Evolutionary conservation across 2,888 invertebrate genomes (phyloP), one percentile per base, ranked within the genome.

Genomic region (Operophtera brumata): DNA sequence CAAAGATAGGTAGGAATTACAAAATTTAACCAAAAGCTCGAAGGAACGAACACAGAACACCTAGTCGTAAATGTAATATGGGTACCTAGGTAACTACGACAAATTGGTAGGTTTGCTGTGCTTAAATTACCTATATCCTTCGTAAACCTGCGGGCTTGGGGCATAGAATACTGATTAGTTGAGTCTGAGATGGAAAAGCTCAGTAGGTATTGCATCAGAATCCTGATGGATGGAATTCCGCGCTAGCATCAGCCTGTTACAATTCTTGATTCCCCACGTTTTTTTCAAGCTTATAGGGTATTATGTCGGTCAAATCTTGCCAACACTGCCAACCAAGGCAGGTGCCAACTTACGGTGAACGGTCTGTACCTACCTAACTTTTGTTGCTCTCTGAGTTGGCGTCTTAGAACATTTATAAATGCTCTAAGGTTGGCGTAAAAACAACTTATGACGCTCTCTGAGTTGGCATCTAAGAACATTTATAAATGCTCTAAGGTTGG

Each of bases 121-220:
- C 20, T 5, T 39, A 45, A 43, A n/a, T n/a, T n/a, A n/a, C n/a
- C 40, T 45, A 35, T 28, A 44, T 28, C 26, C 46, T 20, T 39
- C 32, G 43, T 14, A 47, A 50, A 47, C 39, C 45, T 14, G 41
- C 41, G 2, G n/a, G 26, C 25, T 8, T 9, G 2, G 4, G 20
- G 36, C 11, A 32, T 39, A 41, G 43, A 30, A 50, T 43, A 50
- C 28, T 26, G 25, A 26, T 12, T 35, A 25, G 47, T 44, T 32
- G 0, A 9, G 11, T 9, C 34, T 52, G 52, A 57, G 52, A 26
- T 55, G 46, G 25, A 55, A 55, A 59, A 55, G 49, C 48, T 52
- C 43, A 8, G 30, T 12, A 53, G 8, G 30, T 12, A 53, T 59
- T 59, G 55, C 59, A 49, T 59, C 59, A 59, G 59, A 10, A 42